Base-by-base conservation (phyloP, 1,140 invertebrate species). In the Cyclina sinensis region DNA sequence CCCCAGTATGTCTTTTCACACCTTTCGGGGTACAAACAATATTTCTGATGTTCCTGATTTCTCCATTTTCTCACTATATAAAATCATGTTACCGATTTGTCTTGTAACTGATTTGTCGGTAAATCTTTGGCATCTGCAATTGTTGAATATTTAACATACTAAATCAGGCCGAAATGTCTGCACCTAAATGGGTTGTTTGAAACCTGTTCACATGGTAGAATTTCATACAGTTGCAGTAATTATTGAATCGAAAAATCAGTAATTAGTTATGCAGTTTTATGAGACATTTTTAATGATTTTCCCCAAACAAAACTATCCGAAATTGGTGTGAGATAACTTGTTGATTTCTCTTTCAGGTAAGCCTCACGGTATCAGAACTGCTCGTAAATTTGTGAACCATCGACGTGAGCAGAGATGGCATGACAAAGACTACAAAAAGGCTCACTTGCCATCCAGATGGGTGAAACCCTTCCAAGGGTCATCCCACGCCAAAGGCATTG, bases 401-500 rank as follows among this genome's bases (percentile, higher is more conserved):
- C 97, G 99, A 94, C 97, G 99, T 90, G 98, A 99, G 89, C 99
- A 99, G 96, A 97, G 98, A 96, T 99, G 99, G 99, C 98, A 99
- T 82, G 99, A 99, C 95, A 99, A 99, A 94, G 98, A 99, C 93
- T 99, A 99, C 97, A 99, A 99, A 96, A 99, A 99, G 95, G 99
- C 99, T 94, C 99, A 99, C 97, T 97, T 99, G 90, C 99, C 99
- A 90, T 99, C 99, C 62, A 97, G 99, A 95, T 99, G 99, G 99
- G 98, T 99, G 92, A 99, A 99, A 97, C 99, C 99, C 94, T 99
- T 99, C 96, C 99, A 98, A 96, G 99, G 99, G 94, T 99, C 99
- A 94, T 99, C 99, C 92, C 99, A 99, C 96, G 99, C 99, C 83
- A 99, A 99, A 96, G 99, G 99, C 96, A 99, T 99, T 96, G 99